Conservation (phyloP, 1,140 invertebrate genomes). For the Ephestia elutella region DNA sequence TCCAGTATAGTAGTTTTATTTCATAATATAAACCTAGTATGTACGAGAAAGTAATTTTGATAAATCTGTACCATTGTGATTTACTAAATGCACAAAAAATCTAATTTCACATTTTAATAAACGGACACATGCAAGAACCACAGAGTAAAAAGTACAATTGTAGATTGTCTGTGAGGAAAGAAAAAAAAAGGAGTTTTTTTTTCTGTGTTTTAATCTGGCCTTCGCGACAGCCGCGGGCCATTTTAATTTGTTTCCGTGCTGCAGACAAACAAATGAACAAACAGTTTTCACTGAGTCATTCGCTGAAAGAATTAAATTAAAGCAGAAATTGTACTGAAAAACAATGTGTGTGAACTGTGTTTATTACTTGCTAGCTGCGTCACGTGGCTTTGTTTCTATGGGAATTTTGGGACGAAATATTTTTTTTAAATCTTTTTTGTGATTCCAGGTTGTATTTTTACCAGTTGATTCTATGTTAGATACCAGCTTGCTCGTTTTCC, state of each 20-base stretch:
- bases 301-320: not conserved
- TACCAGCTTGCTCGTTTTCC: too few relatives aligned
- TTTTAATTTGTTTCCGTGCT: not conserved
- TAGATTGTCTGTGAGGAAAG: not conserved
- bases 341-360: too few relatives aligned
- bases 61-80: not conserved
- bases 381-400: too few relatives aligned
- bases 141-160: not conserved
- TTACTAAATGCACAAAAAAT: not conserved
- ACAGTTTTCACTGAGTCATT: not conserved
- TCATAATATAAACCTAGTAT: too few relatives aligned
- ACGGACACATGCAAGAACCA: not conserved
- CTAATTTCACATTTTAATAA: not conserved
- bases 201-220: slow-evolving; percentile 1
- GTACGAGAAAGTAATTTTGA: not conserved
- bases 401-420: too few relatives aligned
- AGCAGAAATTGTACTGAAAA: not conserved
- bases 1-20: too few relatives aligned
- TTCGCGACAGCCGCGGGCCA: not conserved
- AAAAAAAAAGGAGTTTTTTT: not conserved
- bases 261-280: not conserved
- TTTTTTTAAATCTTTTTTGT: too few relatives aligned
- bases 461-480: too few relatives aligned
- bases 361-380: too few relatives aligned
- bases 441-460: too few relatives aligned